These are phyloP conservation scores for Carcina quercana DNA, from an alignment of 2,888 invertebrate genomes.

Conservation along the genomic window DNA sequence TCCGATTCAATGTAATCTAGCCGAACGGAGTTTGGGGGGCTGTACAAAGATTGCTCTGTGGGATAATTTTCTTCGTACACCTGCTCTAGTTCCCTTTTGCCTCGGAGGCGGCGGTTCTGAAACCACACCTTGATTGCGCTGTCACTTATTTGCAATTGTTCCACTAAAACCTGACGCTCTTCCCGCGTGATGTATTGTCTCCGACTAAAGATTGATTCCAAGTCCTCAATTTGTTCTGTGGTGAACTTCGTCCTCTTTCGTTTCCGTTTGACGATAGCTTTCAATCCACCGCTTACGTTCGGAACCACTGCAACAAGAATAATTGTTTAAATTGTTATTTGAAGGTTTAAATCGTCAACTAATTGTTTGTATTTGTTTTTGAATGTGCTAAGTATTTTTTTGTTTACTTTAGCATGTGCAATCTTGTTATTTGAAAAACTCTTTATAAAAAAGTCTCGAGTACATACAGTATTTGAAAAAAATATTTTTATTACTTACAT, in stretches of 20 bases:
- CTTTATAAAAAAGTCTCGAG: no score
- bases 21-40: slow-evolving; percentile 10
- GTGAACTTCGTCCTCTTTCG: slow-evolving; percentile 84
- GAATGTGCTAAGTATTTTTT: no score
- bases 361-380: no score
- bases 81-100: slow-evolving; percentile 60
- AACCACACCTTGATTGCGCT: slow-evolving; percentile 87
- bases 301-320: slow-evolving; percentile 21
- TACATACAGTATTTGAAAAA: no score
- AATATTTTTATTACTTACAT: no score
- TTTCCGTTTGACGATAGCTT: slow-evolving; percentile 54
- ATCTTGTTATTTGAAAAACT: no score
- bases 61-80: slow-evolving; percentile 3
- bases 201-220: slow-evolving; percentile 80
- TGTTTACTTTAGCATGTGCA: no score
- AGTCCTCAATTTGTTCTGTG: slow-evolving; percentile 79
- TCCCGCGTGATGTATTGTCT: slow-evolving; percentile 82
- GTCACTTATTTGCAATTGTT: slow-evolving; percentile 76
- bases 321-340: background rate
- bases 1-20: slow-evolving; percentile 34
- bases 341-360: background rate
- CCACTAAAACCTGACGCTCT: slow-evolving; percentile 78
- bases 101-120: slow-evolving; percentile 82
- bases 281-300: slow-evolving; percentile 19
- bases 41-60: background rate